Evolutionary conservation across 2,888 invertebrate species (phyloP).

Genomic region (Erebia palarica): DNA sequence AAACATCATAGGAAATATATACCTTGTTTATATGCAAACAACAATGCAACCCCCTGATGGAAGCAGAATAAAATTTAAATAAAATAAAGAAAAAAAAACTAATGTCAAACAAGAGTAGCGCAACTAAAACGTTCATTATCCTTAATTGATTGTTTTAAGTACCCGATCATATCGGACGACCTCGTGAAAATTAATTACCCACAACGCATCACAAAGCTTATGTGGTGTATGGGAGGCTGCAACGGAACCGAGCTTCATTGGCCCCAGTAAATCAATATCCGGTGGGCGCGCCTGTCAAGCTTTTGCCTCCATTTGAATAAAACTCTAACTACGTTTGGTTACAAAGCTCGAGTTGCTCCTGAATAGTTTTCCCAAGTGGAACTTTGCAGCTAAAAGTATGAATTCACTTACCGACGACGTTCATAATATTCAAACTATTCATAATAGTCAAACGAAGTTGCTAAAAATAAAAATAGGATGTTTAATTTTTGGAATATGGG

Average conservation of each 20-base stretch:
- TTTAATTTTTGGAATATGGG: too few species aligned
- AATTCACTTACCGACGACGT: constrained; percentile 21
- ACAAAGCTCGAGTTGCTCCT: constrained; percentile 48
- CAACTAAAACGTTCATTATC: constrained; percentile 20
- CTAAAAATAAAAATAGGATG: too few species aligned
- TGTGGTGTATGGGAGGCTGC: constrained; percentile 55
- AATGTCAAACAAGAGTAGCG: not conserved
- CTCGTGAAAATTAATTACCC: constrained; percentile 65
- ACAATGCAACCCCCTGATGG: too few species aligned
- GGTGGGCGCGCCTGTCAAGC: constrained; percentile 61
- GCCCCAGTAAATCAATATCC: constrained; percentile 78
- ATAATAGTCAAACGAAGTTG: not conserved
- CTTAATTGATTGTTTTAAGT: constrained; percentile 33
- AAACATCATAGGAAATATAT: too few species aligned
- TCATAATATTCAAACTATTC: too few species aligned
- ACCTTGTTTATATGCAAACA: too few species aligned
- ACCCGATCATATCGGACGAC: constrained; percentile 34
- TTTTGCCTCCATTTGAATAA: constrained; percentile 47
- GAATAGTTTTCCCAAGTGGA: constrained; percentile 35
- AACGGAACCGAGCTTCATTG: constrained; percentile 64
- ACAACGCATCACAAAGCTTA: constrained; percentile 61
- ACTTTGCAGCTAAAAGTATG: constrained; percentile 17
- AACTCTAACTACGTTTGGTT: constrained; percentile 49
- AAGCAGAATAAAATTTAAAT: too few species aligned
- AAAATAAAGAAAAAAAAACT: not conserved